phyloP scores from a whole-genome alignment of 2,113 vertebrate species.

The Vimba vimba region DNA sequence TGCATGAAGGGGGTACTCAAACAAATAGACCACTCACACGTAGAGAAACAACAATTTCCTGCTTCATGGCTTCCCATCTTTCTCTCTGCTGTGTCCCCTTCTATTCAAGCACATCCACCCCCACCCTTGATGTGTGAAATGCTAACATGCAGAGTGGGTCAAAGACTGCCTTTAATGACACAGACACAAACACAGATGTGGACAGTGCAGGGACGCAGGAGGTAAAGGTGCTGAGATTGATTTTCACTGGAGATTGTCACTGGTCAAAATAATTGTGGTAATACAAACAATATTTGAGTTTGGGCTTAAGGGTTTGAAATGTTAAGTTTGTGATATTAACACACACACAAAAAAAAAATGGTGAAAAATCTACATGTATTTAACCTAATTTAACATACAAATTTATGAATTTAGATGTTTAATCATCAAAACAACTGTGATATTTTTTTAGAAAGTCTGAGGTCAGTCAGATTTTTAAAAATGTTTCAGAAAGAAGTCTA shows the following conservation, averaged over 20 bases:
- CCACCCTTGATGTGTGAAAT: neutral
- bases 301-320: too few relatives aligned
- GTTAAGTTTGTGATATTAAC: too few relatives aligned
- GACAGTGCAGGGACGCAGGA: neutral
- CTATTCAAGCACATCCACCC: conserved; percentile 2
- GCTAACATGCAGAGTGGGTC: conserved; percentile 10
- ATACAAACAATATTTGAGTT: too few relatives aligned
- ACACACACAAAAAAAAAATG: too few relatives aligned
- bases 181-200: neutral
- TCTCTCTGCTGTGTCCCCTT: conserved; percentile 13
- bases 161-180: neutral
- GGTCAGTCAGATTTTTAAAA: too few relatives aligned
- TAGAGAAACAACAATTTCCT: conserved; percentile 53
- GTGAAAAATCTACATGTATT: too few relatives aligned
- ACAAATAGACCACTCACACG: conserved; percentile 43
- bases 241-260: neutral
- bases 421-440: neutral
- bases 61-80: conserved; percentile 51
- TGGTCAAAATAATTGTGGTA: too few relatives aligned
- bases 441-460: neutral
- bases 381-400: too few relatives aligned
- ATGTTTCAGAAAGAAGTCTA: too few relatives aligned
- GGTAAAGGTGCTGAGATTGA: neutral
- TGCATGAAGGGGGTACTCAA: conserved; percentile 25
- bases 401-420: too few relatives aligned